Conservation (phyloP, 1,140 invertebrate species). For the Diorhabda elongata region DNA sequence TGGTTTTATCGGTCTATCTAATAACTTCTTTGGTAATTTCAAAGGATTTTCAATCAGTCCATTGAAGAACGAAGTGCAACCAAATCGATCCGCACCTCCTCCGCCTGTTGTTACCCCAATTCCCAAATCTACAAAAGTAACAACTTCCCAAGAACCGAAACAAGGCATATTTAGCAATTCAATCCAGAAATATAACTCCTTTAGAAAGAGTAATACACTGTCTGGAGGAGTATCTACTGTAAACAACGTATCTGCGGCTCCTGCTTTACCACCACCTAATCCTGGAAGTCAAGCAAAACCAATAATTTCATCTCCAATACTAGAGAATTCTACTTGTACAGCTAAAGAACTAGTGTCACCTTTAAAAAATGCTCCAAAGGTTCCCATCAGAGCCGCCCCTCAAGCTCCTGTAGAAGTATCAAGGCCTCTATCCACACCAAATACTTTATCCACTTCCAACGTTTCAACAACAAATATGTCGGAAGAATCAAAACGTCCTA, state of each 20-base stretch:
- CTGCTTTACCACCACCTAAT: slow-evolving; percentile 57
- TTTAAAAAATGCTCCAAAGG: slow-evolving; percentile 50
- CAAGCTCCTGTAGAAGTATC: slow-evolving; percentile 48
- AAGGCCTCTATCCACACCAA: slow-evolving; percentile 53
- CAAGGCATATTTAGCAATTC: slow-evolving; percentile 37
- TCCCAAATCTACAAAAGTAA: slow-evolving; percentile 47
- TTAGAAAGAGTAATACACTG: slow-evolving; percentile 32
- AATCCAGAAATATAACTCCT: slow-evolving; percentile 33
- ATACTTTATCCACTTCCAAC: slow-evolving; percentile 44
- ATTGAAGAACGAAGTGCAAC: slow-evolving; percentile 51
- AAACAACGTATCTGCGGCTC: slow-evolving; percentile 50
- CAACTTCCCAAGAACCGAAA: slow-evolving; percentile 35
- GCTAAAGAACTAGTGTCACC: slow-evolving; percentile 65
- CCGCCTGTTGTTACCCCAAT: slow-evolving; percentile 42
- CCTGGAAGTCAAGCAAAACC: slow-evolving; percentile 59
- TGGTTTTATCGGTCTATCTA: slow-evolving; percentile 48
- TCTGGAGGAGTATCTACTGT: slow-evolving; percentile 43
- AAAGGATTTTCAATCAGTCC: slow-evolving; percentile 77
- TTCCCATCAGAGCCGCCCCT: slow-evolving; percentile 55
- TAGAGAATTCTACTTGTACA: slow-evolving; percentile 73
- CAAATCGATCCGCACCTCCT: slow-evolving; percentile 49
- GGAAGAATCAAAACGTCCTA: slow-evolving; percentile 38
- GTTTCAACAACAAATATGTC: slow-evolving; percentile 42
- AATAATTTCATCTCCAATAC: slow-evolving; percentile 72
- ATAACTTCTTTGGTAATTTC: slow-evolving; percentile 75